Percentiles rank a stretch among this genome's conserved stretches.
phyloP scores from a whole-genome alignment of 2,113 vertebrate species.

The Fregata magnificens region DNA sequence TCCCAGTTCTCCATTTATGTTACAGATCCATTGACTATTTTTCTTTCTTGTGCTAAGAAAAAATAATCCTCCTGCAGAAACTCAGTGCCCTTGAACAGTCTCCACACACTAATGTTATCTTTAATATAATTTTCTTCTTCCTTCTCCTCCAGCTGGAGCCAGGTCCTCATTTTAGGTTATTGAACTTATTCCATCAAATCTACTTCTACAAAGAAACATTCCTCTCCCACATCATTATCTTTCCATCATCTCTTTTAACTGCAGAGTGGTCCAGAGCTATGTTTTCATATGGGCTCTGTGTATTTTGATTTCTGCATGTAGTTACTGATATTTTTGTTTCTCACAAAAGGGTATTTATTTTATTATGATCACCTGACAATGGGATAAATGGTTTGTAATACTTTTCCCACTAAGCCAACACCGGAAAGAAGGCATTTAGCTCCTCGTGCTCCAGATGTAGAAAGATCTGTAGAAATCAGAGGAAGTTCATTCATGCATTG shows the following conservation, averaged over 20 bases:
- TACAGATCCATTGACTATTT: neutral
- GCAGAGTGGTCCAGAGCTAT: neutral
- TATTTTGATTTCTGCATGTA: conserved; percentile 1
- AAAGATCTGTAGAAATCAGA: neutral
- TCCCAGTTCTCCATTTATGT: neutral
- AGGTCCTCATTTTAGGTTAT: neutral
- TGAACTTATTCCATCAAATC: neutral
- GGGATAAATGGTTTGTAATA: neutral
- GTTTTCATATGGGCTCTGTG: neutral
- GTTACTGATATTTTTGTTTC: neutral
- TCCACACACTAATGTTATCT: neutral
- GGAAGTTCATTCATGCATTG: neutral
- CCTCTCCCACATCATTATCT: neutral
- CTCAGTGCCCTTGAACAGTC: neutral
- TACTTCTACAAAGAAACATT: neutral
- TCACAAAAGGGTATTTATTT: neutral
- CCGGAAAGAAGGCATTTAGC: neutral
- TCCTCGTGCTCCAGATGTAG: neutral
- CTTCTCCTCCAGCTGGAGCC: neutral
- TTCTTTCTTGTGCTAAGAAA: neutral
- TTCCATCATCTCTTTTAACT: neutral
- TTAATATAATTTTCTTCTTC: neutral
- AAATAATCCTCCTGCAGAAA: neutral
- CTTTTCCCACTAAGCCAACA: neutral
- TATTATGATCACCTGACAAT: neutral